Conservation (phyloP, 2,797 vertebrate genomes). For the Arnoldichthys spilopterus region DNA sequence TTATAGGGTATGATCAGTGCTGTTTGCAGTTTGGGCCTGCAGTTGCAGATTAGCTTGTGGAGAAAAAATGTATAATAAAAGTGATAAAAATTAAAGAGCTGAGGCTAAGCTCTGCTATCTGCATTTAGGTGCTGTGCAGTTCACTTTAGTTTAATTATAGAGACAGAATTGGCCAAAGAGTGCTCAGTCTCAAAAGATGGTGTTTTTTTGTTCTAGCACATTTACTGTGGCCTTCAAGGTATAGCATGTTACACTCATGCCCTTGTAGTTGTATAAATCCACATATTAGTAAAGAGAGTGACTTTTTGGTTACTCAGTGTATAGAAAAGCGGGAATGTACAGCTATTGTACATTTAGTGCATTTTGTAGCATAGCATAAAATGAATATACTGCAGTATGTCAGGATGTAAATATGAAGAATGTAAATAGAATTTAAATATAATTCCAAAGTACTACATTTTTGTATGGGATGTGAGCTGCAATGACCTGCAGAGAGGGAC, state of each 20-base stretch:
- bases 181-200: too few species aligned
- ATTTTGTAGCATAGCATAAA: too few species aligned
- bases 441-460: too few species aligned
- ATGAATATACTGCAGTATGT: too few species aligned
- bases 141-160: neutral
- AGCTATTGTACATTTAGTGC: too few species aligned
- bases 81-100: too few species aligned
- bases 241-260: neutral
- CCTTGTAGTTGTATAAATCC: neutral
- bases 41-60: neutral
- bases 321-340: too few species aligned
- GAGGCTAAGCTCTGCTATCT: too few species aligned
- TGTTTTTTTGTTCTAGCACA: too few species aligned
- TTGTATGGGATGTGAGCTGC: conserved; percentile 26
- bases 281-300: neutral
- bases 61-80: neutral
- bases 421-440: too few species aligned
- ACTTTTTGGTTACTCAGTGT: too few species aligned
- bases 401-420: too few species aligned
- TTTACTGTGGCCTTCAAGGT: neutral
- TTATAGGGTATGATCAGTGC: neutral
- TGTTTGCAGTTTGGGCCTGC: neutral
- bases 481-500: conserved; percentile 61
- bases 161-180: neutral
- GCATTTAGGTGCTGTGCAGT: neutral